Evolutionary conservation across 2,113 vertebrate genomes (phyloP), one percentile per base, ranked within the genome.

Genomic region (Myotis brandtii): DNA sequence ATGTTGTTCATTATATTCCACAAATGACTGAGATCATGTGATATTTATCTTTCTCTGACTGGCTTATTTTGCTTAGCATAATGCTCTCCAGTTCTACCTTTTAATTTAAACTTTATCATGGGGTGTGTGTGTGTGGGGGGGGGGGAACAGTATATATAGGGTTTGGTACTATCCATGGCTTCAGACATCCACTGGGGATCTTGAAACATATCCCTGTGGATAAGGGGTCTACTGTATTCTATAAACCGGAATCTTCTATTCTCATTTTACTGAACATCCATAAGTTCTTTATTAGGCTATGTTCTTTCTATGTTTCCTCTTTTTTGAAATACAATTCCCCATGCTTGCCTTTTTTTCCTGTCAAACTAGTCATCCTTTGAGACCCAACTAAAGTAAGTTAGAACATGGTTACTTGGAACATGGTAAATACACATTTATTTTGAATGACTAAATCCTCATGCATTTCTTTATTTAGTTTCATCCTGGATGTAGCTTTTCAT

Each of bases 361-460:
- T 88, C 21, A 75, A 77, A 84, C 16, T 37, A 81, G 59, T 66
- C 40, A 76, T 76, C 66, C 32, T 86, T 64, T 92, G 84, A 96
- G 52, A 94, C 37, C 3, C 34, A 89, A 12, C 13, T 95, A 40
- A 94, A 95, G 77, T 95, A 95, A 77, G 20, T 86, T 82, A 77
- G 67, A 86, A 43, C 56, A 37, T 52, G 48, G 48, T 56, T 95
- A 40, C 14, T 14, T 95, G 73, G 43, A 89, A 76, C 5, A 64
- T n/a, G 30, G 9, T 30, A 76, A 70, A 72, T 76, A 91, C 12
- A 37, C 1, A 59, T 70, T 46, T 70, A 79, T 75, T 97, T 59
- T 85, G 56, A 81, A 64, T 69, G 59, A 73, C 48, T 69, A 75
- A 81, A 66, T 76, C 21, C 25, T 81, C 43, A 30, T 50, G 50